Base-by-base conservation (phyloP, 1,140 invertebrate genomes). In the Brachionus calyciflorus region DNA sequence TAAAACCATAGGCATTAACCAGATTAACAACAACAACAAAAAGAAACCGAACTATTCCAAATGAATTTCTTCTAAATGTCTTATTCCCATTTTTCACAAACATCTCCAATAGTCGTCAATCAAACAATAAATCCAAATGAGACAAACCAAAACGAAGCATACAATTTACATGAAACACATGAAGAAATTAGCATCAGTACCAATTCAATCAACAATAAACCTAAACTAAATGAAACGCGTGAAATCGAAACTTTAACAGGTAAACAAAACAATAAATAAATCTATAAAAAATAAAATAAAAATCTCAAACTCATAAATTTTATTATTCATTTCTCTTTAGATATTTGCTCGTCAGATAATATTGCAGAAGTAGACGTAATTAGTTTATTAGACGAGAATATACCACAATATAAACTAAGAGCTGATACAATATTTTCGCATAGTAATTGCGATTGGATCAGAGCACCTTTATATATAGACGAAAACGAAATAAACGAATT, bases 391-490 rank as follows among this genome's bases (percentile, higher is more conserved):
- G 91, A 96, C 86, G 94, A 97, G 84, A 91, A 94, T 86, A 94
- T 97, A 84, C 94, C 94, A 55, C 90, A 90, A 82, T 98, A 98
- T 84, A 91, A 90, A 83, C 88, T 98, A 55, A 88, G 94, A 84
- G 93, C 93, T 65, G 94, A 97, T 86, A 96, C 93, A n/a, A 88
- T 92, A 82, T 97, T 96, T 86, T 89, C 90, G 87, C 96, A 96
- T 90, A 91, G 93, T 82, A 93, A 96, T 88, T 87, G 90, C 82
- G 93, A 96, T 86, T 94, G 93, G 93, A 92, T 96, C 79, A 92
- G 93, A 44, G 89, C 91, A 49, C 93, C 93, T 7, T 49, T 73
- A 65, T 90, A 83, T 40, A 81, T 87, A 14, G 81, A 82, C 9
- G 77, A 80, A 30, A 88, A 91, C 78, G 88, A 88, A 63, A 92